Percentiles rank a stretch among this genome's conserved stretches.
Conservation (phyloP, 2,797 vertebrate genomes). For the Echeneis naucrates region DNA sequence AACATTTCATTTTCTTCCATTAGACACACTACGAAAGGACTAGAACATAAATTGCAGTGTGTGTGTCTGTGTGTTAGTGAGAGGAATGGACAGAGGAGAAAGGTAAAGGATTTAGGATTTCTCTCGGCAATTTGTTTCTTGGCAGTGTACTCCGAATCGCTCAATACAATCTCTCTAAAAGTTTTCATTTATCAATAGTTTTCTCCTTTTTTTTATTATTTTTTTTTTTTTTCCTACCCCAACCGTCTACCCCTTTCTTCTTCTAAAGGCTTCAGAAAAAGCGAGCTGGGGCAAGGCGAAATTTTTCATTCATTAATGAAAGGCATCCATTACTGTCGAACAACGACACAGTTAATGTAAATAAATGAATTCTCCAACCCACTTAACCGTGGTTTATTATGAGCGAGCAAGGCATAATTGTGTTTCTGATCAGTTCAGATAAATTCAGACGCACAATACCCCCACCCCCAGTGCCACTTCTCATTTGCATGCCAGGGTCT, state of each 20-base stretch:
- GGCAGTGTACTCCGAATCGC: conserved; percentile 57
- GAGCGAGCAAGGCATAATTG: conserved; percentile 83
- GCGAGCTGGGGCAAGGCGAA: conserved; percentile 42
- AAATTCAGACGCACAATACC: conserved; percentile 69
- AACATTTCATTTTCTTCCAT: conserved; percentile 63
- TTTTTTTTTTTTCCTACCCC: background rate
- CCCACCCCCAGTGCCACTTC: conserved; percentile 65
- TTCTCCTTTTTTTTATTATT: conserved; percentile 22
- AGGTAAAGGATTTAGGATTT: conserved; percentile 46
- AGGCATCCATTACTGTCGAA: conserved; percentile 83
- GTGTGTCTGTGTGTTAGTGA: background rate
- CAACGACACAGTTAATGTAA: conserved; percentile 81
- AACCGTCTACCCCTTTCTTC: background rate
- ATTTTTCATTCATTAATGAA: conserved; percentile 84
- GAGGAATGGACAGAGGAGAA: background rate
- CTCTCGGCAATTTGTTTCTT: conserved; percentile 66
- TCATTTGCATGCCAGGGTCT: conserved; percentile 69
- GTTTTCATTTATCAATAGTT: conserved; percentile 81
- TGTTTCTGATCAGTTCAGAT: conserved; percentile 84
- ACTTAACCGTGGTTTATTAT: conserved; percentile 84
- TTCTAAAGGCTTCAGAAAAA: conserved; percentile 54
- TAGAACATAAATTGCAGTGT: conserved; percentile 23
- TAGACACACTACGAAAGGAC: conserved; percentile 43
- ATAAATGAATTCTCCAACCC: conserved; percentile 86
- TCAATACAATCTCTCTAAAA: conserved; percentile 81